Evolutionary conservation across 2,888 invertebrate genomes (phyloP).

Genomic region (Agrochola macilenta): DNA sequence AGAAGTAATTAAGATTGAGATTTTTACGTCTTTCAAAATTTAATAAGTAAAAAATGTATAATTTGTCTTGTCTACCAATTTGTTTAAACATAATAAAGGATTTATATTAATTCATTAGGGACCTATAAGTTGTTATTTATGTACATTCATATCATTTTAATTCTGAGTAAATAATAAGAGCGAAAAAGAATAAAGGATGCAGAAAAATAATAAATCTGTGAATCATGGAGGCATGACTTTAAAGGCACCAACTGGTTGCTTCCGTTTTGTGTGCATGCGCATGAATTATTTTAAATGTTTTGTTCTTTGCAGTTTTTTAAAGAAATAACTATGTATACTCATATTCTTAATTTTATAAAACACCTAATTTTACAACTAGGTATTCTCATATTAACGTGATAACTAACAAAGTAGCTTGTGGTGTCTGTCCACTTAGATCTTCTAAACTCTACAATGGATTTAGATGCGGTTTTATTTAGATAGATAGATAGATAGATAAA

Average conservation of each 20-base stretch:
- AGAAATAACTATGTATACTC: no score
- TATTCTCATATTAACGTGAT: not conserved
- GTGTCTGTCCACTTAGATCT: not conserved
- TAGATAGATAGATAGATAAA: no score
- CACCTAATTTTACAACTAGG: not conserved
- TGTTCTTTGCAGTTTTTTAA: not conserved
- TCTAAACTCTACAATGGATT: not conserved
- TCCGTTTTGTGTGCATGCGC: not conserved
- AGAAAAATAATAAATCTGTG: not conserved
- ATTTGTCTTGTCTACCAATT: no score
- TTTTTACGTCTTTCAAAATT: not conserved
- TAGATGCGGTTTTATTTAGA: no score
- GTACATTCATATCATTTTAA: not conserved
- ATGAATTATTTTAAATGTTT: not conserved
- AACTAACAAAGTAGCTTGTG: not conserved
- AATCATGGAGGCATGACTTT: not conserved
- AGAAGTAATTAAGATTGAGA: not conserved
- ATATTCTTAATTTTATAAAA: not conserved
- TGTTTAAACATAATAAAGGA: no score
- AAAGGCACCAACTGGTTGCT: not conserved
- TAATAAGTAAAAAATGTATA: not conserved
- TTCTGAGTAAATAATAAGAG: not conserved
- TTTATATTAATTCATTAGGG: no score
- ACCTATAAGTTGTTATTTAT: no score
- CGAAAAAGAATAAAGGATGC: not conserved